Conservation (phyloP, 2,888 invertebrate species). For the Lasioglossum lativentre region DNA sequence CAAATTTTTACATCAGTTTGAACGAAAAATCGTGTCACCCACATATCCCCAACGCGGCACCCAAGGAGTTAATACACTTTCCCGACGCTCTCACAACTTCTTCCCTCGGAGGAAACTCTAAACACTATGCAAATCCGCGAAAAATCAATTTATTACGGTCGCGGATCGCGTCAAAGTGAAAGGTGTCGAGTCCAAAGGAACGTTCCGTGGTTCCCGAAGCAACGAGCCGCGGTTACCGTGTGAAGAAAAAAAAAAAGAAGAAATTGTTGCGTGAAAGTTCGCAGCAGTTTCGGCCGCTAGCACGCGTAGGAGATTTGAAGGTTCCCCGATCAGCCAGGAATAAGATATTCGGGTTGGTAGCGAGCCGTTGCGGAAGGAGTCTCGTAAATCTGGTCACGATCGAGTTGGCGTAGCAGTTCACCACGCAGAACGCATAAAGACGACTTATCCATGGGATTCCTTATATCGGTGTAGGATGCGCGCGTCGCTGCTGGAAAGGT, state of each 20-base stretch:
- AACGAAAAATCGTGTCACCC: neutral
- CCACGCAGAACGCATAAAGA: constrained; percentile 59
- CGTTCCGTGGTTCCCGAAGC: neutral
- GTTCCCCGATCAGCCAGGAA: constrained; percentile 33
- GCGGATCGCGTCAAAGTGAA: neutral
- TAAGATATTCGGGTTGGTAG: constrained; percentile 36
- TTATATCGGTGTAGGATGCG: constrained; percentile 19
- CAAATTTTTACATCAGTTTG: neutral
- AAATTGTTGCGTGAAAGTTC: constrained; percentile 20
- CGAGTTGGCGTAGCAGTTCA: constrained; percentile 40
- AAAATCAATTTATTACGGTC: neutral
- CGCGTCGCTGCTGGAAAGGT: constrained; percentile 5
- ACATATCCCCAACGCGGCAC: neutral
- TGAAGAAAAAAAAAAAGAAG: neutral
- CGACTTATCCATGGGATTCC: constrained; percentile 49
- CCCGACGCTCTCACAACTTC: neutral
- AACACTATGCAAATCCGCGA: neutral
- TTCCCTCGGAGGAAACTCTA: neutral
- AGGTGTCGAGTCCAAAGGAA: neutral
- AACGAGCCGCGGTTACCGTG: neutral
- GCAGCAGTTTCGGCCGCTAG: neutral
- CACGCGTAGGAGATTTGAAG: constrained; percentile 36
- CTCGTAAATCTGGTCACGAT: constrained; percentile 46
- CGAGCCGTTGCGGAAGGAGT: neutral
- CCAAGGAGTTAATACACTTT: neutral